Conservation (phyloP, 1,140 invertebrate genomes). For the Procambarus virginalis region DNA sequence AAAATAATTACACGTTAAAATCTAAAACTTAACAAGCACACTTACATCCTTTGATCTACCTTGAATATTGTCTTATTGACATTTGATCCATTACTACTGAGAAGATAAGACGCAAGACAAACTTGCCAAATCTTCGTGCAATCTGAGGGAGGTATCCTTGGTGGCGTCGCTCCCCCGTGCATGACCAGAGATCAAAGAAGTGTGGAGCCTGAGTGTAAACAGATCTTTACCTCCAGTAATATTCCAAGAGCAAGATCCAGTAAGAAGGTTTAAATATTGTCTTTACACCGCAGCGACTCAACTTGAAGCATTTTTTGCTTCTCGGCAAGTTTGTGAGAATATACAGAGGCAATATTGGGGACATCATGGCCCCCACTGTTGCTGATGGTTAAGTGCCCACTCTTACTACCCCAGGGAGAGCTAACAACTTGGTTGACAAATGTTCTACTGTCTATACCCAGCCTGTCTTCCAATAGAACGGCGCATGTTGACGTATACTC, state of each 20-base stretch:
- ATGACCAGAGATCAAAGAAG: not conserved
- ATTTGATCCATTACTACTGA: slow-evolving; percentile 20
- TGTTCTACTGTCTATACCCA: no score
- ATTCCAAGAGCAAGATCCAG: not conserved
- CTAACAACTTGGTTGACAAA: no score
- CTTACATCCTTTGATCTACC: not conserved
- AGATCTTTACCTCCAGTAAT: not conserved
- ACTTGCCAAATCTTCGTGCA: slow-evolving; percentile 4
- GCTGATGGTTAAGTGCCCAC: no score
- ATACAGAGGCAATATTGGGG: not conserved
- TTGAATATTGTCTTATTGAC: slow-evolving; percentile 6
- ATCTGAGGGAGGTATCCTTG: not conserved
- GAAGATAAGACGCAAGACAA: slow-evolving; percentile 4
- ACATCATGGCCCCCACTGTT: no score
- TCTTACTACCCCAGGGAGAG: no score
- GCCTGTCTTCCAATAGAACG: no score
- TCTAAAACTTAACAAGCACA: no score
- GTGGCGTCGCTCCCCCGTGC: not conserved
- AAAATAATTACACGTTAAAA: no score
- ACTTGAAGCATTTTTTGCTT: not conserved
- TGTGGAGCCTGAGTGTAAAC: not conserved
- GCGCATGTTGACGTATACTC: no score
- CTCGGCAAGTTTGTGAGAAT: not conserved
- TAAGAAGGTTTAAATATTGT: slow-evolving; percentile 1
- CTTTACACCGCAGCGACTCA: not conserved